Percentiles rank a stretch among this genome's conserved stretches.
Evolutionary conservation across 2,113 vertebrate genomes (phyloP).

Genomic region (Clarias magur): DNA sequence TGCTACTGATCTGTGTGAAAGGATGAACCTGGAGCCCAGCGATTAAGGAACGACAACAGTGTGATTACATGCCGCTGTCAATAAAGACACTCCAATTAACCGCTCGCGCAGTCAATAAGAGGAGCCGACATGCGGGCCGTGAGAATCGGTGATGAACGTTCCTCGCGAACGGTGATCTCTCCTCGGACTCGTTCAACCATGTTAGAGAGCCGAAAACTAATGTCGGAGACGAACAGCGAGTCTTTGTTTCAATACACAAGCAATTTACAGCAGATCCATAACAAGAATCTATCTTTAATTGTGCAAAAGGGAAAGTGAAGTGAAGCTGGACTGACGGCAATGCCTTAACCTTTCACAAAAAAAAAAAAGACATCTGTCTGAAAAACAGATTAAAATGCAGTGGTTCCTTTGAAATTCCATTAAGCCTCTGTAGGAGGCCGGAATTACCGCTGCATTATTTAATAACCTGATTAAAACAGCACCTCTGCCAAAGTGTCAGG

Average conservation of each 20-base stretch:
- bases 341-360: conserved; percentile 17
- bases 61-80: conserved; percentile 39
- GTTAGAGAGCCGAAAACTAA: not conserved
- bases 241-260: not conserved
- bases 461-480: conserved; percentile 24
- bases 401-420: conserved; percentile 45
- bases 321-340: not conserved
- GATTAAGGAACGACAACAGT: conserved; percentile 42
- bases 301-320: not conserved
- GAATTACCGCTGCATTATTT: conserved; percentile 31
- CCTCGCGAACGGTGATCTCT: not conserved
- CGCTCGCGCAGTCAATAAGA: conserved; percentile 42
- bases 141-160: conserved; percentile 19
- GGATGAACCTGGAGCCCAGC: conserved; percentile 19
- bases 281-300: not conserved
- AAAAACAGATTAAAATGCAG: conserved; percentile 27
- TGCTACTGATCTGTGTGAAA: conserved; percentile 15
- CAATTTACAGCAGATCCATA: not conserved
- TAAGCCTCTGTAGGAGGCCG: conserved; percentile 3
- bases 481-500: not conserved
- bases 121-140: conserved; percentile 15
- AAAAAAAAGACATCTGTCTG: conserved; percentile 6
- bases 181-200: conserved; percentile 2
- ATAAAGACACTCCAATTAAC: conserved; percentile 49
- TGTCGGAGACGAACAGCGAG: not conserved